phyloP scores from a whole-genome alignment of 1,140 invertebrate genomes.

The Cyclina sinensis region DNA sequence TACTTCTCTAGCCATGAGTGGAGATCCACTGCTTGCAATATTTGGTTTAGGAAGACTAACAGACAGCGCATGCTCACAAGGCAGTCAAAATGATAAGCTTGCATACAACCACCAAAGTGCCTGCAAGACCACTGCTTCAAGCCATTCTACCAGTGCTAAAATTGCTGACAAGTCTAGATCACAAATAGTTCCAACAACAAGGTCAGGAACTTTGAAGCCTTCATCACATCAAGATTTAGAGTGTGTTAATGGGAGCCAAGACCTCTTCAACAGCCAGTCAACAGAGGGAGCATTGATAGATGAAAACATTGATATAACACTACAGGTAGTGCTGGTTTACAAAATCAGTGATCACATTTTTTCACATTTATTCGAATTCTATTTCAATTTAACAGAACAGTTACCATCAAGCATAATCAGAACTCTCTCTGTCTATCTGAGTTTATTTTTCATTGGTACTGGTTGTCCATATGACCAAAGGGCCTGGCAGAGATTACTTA shows the following conservation, averaged over 20 bases:
- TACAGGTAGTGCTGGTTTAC: conserved; percentile 26
- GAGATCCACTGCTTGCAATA: neutral
- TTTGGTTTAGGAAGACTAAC: neutral
- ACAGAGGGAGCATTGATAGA: neutral
- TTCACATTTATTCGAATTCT: no score
- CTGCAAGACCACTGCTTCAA: neutral
- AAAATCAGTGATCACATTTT: no score
- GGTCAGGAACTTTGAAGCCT: neutral
- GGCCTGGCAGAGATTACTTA: no score
- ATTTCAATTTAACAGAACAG: no score
- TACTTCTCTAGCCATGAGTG: neutral
- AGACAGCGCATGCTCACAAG: neutral
- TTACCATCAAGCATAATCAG: no score
- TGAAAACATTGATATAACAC: conserved; percentile 44
- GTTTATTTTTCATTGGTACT: no score
- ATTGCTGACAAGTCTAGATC: neutral
- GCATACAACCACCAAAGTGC: neutral
- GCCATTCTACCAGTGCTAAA: neutral
- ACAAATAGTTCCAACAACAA: neutral
- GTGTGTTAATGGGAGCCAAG: conserved; percentile 3
- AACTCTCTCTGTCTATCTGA: no score
- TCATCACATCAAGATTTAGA: neutral
- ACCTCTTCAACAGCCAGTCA: conserved; percentile 5
- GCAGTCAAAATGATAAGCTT: neutral
- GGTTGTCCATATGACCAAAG: no score